phyloP scores from a whole-genome alignment of 2,888 invertebrate species.

The Pogonocherus hispidulus region DNA sequence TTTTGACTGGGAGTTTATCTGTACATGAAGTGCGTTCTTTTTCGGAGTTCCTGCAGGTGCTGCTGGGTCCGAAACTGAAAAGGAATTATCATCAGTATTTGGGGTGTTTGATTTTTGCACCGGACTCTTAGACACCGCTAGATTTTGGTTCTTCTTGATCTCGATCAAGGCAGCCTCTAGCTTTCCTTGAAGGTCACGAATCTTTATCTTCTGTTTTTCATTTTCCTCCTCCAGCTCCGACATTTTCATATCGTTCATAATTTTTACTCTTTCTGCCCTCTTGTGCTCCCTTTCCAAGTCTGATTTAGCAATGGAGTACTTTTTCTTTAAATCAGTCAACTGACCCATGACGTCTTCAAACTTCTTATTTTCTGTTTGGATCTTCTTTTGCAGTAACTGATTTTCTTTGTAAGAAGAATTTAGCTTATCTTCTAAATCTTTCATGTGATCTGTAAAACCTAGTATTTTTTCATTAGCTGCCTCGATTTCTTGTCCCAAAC shows the following conservation, averaged over 20 bases:
- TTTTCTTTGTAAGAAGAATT: constrained; percentile 45
- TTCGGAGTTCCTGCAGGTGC: constrained; percentile 62
- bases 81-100: constrained; percentile 62
- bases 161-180: constrained; percentile 61
- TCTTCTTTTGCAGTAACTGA: constrained; percentile 45
- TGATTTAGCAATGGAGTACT: constrained; percentile 34
- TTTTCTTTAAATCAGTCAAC: constrained; percentile 49
- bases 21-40: constrained; percentile 58
- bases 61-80: constrained; percentile 66
- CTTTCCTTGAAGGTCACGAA: constrained; percentile 61
- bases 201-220: constrained; percentile 58
- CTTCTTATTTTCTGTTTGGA: constrained; percentile 48
- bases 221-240: constrained; percentile 68
- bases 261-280: constrained; percentile 51
- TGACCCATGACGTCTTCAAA: constrained; percentile 52
- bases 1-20: constrained; percentile 40
- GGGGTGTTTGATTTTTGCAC: constrained; percentile 49
- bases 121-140: constrained; percentile 59
- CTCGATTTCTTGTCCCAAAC: constrained; percentile 51
- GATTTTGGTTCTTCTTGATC: constrained; percentile 62
- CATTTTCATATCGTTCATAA: constrained; percentile 67
- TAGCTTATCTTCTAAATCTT: constrained; percentile 50
- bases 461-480: constrained; percentile 47
- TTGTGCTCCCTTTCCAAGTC: constrained; percentile 54
- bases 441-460: constrained; percentile 46